phyloP scores from a whole-genome alignment of 2,113 vertebrate species.

The Oenanthe oenanthe region DNA sequence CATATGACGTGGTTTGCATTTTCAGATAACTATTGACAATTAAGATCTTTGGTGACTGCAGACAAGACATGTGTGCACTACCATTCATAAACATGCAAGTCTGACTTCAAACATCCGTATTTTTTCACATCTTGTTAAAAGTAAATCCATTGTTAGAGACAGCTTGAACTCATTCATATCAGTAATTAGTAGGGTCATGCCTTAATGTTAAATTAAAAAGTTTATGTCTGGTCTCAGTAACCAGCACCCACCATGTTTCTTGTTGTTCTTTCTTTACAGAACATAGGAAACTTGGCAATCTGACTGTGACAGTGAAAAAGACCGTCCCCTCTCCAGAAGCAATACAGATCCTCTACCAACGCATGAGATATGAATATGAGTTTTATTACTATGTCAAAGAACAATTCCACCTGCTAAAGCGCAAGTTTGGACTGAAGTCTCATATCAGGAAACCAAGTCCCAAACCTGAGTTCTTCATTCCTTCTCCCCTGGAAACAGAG shows the following conservation, averaged over 20 bases:
- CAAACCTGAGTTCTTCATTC: constrained; percentile 83
- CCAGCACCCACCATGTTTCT: not conserved
- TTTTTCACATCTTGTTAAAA: not conserved
- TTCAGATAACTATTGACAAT: not conserved
- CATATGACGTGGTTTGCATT: not conserved
- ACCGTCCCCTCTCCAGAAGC: constrained; percentile 91
- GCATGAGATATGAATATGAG: constrained; percentile 95
- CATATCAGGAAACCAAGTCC: constrained; percentile 57
- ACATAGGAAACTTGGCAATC: constrained; percentile 93
- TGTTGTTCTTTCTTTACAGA: constrained; percentile 75
- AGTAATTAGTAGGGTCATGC: not conserved
- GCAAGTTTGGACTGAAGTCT: constrained; percentile 94
- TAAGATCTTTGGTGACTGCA: not conserved
- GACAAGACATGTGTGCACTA: not conserved
- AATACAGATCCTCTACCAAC: constrained; percentile 92
- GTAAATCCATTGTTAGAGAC: not conserved
- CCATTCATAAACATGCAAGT: not conserved
- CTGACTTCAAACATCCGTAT: not conserved
- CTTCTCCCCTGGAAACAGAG: constrained; percentile 87
- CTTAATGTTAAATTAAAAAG: not conserved
- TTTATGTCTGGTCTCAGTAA: not conserved
- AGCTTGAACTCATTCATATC: not conserved
- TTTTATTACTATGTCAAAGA: constrained; percentile 97
- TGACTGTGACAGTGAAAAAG: constrained; percentile 96
- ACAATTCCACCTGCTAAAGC: constrained; percentile 94